These are phyloP conservation scores for Vultur gryphus DNA, from an alignment of 2,797 vertebrate species.

Conservation along the genomic window DNA sequence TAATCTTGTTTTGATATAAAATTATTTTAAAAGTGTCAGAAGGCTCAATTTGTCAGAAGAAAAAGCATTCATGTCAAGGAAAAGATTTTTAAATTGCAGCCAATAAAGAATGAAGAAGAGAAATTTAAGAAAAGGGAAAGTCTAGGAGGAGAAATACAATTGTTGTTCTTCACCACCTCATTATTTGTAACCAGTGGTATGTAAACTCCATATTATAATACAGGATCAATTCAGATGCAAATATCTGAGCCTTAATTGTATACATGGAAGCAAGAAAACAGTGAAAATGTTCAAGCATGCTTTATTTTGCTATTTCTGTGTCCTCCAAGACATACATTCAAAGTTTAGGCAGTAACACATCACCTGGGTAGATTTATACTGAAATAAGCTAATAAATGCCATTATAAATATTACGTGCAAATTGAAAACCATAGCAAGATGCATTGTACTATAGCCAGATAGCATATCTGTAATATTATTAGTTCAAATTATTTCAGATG, in stretches of 20 bases:
- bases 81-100: slow-evolving; percentile 28
- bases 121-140: slow-evolving; percentile 16
- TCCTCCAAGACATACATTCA: slow-evolving; percentile 7
- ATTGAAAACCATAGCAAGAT: background rate
- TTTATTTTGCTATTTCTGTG: slow-evolving; percentile 8
- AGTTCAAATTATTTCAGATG: slow-evolving; percentile 24
- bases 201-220: slow-evolving; percentile 55
- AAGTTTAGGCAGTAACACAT: slow-evolving; percentile 24
- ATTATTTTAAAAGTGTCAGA: background rate
- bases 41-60: background rate
- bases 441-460: background rate
- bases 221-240: slow-evolving; percentile 70
- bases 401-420: slow-evolving; percentile 32
- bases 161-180: slow-evolving; percentile 29
- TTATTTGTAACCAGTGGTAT: slow-evolving; percentile 62
- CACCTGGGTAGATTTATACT: slow-evolving; percentile 25
- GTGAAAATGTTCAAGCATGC: slow-evolving; percentile 45
- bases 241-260: slow-evolving; percentile 65
- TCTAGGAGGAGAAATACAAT: slow-evolving; percentile 35
- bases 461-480: slow-evolving; percentile 23
- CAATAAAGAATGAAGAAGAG: slow-evolving; percentile 4
- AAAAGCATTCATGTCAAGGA: slow-evolving; percentile 10
- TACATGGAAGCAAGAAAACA: slow-evolving; percentile 49
- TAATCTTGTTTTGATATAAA: background rate
- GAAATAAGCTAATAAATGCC: slow-evolving; percentile 9